A percentile compares a stretch with the other conserved stretches of the same genome.
Evolutionary conservation across 2,797 vertebrate species (phyloP).

Genomic region (Octomys mimax): DNA sequence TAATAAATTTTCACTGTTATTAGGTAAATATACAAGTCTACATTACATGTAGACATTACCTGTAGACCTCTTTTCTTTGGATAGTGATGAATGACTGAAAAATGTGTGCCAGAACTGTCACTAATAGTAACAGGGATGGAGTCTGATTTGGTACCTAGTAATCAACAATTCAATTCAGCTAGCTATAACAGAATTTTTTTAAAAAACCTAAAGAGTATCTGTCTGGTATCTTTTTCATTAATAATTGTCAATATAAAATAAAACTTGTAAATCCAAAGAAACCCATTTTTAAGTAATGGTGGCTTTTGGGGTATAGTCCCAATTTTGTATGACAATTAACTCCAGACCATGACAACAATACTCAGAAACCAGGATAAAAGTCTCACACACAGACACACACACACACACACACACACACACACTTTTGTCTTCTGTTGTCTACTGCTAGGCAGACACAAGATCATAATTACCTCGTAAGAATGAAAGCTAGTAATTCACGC

Average conservation of each 20-base stretch:
- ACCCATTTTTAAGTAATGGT: neutral
- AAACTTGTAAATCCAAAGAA: conserved; percentile 69
- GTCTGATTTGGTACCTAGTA: conserved; percentile 40
- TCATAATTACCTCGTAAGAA: neutral
- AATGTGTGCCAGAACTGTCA: neutral
- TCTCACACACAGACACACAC: neutral
- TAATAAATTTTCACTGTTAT: conserved; percentile 31
- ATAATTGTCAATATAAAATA: conserved; percentile 24
- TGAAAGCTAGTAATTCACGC: conserved; percentile 46
- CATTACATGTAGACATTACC: neutral
- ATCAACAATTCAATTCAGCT: conserved; percentile 53
- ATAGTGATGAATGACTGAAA: conserved; percentile 40
- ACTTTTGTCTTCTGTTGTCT: conserved; percentile 4
- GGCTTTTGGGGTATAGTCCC: neutral
- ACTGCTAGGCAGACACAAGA: neutral
- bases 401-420: neutral
- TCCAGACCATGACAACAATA: neutral
- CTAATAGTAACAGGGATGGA: conserved; percentile 56
- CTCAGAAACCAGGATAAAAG: conserved; percentile 52
- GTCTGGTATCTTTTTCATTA: conserved; percentile 66
- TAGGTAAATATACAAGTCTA: conserved; percentile 59
- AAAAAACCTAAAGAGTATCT: conserved; percentile 10
- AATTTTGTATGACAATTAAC: conserved; percentile 68
- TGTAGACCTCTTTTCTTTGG: neutral
- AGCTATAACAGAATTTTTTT: conserved; percentile 66